Conservation (phyloP, 2,113 vertebrate species). For the Phrynocephalus versicolor region DNA sequence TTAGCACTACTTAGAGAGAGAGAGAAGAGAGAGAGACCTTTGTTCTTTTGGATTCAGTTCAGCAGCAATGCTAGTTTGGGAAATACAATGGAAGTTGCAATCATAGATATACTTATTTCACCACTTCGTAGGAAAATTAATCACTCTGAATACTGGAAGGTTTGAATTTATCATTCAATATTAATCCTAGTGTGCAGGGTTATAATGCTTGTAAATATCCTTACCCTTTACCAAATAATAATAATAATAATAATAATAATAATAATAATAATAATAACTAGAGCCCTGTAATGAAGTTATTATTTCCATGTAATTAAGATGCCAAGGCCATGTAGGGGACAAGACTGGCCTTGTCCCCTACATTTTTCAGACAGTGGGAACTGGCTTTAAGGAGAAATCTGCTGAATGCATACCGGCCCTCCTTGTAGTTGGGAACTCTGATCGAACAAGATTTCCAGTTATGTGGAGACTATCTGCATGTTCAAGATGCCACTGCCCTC, state of each 20-base stretch:
- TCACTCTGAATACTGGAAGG: background rate
- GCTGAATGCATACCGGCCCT: background rate
- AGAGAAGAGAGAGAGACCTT: background rate
- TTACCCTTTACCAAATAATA: background rate
- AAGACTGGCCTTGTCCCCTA: background rate
- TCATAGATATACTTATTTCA: background rate
- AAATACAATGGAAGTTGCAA: background rate
- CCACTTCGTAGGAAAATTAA: background rate
- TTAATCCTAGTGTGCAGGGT: background rate
- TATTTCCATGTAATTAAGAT: background rate
- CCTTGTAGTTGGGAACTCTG: background rate
- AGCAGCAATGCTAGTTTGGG: background rate
- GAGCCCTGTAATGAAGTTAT: background rate
- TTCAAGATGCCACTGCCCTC: background rate
- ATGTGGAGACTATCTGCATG: background rate
- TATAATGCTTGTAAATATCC: background rate
- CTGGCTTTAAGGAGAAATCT: background rate
- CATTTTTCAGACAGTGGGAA: background rate
- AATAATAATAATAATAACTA: too few species aligned
- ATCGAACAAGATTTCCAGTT: background rate
- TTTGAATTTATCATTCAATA: background rate
- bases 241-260: too few species aligned
- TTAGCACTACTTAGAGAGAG: background rate
- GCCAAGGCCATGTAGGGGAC: too few species aligned
- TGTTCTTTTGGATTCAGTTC: background rate